These are phyloP conservation scores for Mythimna albipuncta DNA, from an alignment of 2,888 invertebrate genomes.

Conservation along the genomic window DNA sequence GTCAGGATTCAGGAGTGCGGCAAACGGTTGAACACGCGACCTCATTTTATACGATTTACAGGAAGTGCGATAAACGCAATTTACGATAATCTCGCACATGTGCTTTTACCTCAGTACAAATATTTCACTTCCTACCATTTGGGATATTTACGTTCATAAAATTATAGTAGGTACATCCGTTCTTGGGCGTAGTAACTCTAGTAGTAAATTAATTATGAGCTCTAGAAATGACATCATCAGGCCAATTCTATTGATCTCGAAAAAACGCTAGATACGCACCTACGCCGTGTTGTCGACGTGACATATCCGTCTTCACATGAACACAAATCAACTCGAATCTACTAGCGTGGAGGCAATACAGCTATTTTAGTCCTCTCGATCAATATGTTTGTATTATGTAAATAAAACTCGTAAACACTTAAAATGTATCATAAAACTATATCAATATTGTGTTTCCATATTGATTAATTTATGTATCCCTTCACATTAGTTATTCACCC, in stretches of 20 bases:
- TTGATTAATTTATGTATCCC: background rate
- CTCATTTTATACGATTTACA: constrained; percentile 37
- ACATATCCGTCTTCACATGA: constrained; percentile 21
- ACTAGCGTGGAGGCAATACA: constrained; percentile 15
- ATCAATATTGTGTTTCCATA: constrained; percentile 11
- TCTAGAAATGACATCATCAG: constrained; percentile 28
- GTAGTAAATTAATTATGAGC: constrained; percentile 16
- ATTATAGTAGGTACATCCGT: background rate
- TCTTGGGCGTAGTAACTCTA: constrained; percentile 12
- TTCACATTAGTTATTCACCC: constrained; percentile 23
- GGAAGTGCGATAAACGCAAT: constrained; percentile 45
- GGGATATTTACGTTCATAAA: constrained; percentile 3
- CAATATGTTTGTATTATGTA: constrained; percentile 33
- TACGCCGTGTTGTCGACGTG: constrained; percentile 18
- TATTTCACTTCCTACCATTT: constrained; percentile 35
- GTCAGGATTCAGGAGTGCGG: constrained; percentile 20
- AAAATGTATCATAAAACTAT: constrained; percentile 31
- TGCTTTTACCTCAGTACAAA: constrained; percentile 29
- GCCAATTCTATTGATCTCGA: constrained; percentile 37
- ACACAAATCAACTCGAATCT: constrained; percentile 18
- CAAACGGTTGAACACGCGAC: constrained; percentile 30
- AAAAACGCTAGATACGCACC: constrained; percentile 16
- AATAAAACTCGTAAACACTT: constrained; percentile 16
- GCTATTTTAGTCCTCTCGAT: constrained; percentile 35
- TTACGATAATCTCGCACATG: constrained; percentile 52